Percentiles rank a stretch among this genome's conserved stretches.
Conservation (phyloP, 1,140 invertebrate species). For the Sycophaga agraensis region DNA sequence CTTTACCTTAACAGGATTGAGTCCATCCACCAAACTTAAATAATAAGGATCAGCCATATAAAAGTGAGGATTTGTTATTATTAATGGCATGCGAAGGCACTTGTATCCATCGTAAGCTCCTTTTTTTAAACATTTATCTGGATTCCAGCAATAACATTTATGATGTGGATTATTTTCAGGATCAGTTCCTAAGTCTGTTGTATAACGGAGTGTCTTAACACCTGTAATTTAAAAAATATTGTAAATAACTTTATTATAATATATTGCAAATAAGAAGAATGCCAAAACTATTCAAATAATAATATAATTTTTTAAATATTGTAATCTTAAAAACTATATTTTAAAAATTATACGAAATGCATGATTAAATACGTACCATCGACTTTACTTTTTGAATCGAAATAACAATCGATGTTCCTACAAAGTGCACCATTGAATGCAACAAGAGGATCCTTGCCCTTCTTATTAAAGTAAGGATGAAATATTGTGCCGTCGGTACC, state of each 20-base stretch:
- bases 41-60: conserved; percentile 69
- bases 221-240: no score
- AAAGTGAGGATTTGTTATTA: conserved; percentile 80
- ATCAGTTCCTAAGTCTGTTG: conserved; percentile 67
- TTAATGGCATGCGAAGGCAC: conserved; percentile 69
- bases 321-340: not conserved
- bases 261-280: not conserved
- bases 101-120: conserved; percentile 71
- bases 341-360: no score
- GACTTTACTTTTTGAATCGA: not conserved
- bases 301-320: no score
- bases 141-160: conserved; percentile 72
- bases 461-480: conserved; percentile 64
- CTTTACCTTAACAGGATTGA: conserved; percentile 67
- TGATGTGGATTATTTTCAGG: conserved; percentile 65
- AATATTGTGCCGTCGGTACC: conserved; percentile 80
- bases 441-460: conserved; percentile 58
- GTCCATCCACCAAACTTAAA: conserved; percentile 66
- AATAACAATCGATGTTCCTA: conserved; percentile 51
- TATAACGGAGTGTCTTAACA: conserved; percentile 69
- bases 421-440: conserved; percentile 69
- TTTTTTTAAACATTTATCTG: conserved; percentile 67
- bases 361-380: no score
- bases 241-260: no score
- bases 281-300: no score